phyloP scores from a whole-genome alignment of 2,113 vertebrate genomes.

The Sterrhoptilus dennistouni region DNA sequence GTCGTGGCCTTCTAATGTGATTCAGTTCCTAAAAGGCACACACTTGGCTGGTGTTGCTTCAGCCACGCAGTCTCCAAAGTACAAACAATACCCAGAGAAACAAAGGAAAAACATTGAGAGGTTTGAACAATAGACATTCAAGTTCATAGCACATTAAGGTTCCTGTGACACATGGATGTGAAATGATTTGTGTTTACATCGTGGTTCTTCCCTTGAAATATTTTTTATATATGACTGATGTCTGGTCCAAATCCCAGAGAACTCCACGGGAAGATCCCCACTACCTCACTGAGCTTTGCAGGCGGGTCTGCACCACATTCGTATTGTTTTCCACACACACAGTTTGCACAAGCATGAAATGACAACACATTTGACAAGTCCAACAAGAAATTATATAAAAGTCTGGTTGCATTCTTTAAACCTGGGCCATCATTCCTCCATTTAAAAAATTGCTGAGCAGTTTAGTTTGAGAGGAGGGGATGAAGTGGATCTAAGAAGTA shows the following conservation, averaged over 20 bases:
- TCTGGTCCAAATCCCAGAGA: not conserved
- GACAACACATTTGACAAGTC: not conserved
- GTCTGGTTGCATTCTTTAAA: not conserved
- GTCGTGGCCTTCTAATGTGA: not conserved
- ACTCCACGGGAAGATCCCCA: not conserved
- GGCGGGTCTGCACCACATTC: not conserved
- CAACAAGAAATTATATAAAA: not conserved
- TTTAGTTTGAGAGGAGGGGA: not conserved
- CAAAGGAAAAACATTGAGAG: not conserved
- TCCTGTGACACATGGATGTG: not conserved
- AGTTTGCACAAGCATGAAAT: not conserved
- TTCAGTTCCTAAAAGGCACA: not conserved
- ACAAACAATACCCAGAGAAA: not conserved
- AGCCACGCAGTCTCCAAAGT: not conserved
- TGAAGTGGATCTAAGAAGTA: slow-evolving; percentile 28
- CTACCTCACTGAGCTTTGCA: not conserved
- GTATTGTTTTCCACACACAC: not conserved
- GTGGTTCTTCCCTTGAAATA: not conserved
- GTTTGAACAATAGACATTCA: slow-evolving; percentile 26
- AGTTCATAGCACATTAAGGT: not conserved
- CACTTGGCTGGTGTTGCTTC: not conserved
- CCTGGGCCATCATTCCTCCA: not conserved
- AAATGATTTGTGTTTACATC: not conserved
- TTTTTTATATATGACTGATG: not conserved
- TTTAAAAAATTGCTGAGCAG: not conserved